These are phyloP conservation scores for Volucella inflata DNA, from an alignment of 2,888 invertebrate genomes.

Conservation along the genomic window DNA sequence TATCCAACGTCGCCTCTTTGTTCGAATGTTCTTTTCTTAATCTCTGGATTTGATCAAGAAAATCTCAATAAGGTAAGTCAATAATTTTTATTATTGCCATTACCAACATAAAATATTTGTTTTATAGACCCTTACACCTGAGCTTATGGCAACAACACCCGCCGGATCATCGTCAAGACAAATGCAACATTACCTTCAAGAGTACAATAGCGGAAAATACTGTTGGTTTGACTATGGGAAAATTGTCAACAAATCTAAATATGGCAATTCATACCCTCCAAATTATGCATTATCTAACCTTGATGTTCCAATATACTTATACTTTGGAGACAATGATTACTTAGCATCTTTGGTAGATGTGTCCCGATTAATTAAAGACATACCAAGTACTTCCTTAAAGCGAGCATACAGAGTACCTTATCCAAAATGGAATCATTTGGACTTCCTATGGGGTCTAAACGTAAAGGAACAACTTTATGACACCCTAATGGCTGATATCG, in stretches of 20 bases:
- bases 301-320: constrained; percentile 78
- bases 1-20: constrained; percentile 77
- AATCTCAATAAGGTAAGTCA: constrained; percentile 76
- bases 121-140: constrained; percentile 78
- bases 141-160: constrained; percentile 79
- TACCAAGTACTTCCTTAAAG: constrained; percentile 76
- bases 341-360: constrained; percentile 79
- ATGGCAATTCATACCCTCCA: constrained; percentile 77
- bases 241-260: constrained; percentile 77
- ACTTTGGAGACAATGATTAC: constrained; percentile 80
- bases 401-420: constrained; percentile 77
- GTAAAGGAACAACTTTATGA: constrained; percentile 79
- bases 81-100: background rate
- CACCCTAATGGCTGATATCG: constrained; percentile 77
- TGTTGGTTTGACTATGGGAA: constrained; percentile 79
- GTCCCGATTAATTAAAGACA: constrained; percentile 76
- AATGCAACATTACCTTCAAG: constrained; percentile 79
- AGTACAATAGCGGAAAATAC: constrained; percentile 78
- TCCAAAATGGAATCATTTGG: constrained; percentile 80
- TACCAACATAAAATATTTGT: background rate
- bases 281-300: constrained; percentile 77
- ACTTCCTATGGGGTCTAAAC: constrained; percentile 79
- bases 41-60: constrained; percentile 79
- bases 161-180: constrained; percentile 80
- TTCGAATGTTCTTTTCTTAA: constrained; percentile 77